Base-by-base conservation (phyloP, 2,797 vertebrate genomes). In the Hippocampus kuda region DNA sequence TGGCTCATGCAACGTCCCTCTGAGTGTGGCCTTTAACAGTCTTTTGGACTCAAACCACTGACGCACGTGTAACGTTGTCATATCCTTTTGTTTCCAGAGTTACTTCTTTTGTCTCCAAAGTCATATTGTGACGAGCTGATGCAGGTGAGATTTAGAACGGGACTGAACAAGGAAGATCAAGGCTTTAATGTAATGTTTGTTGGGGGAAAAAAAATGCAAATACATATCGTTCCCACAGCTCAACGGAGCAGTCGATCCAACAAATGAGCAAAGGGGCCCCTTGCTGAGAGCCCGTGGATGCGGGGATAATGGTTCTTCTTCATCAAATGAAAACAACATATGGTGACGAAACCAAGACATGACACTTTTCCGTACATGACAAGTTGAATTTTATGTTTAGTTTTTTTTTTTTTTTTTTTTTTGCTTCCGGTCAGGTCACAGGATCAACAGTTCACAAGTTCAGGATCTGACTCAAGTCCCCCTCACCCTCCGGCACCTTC, bases 211-310 rank as follows among this genome's bases (percentile, higher is more conserved):
- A 30, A 30, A 30, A 20, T 13, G 44, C n/a, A 16, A 16, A 67
- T n/a, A 9, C 9, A 5, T 13, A 30, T 22, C 3, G 30, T 56
- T 63, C 11, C 66, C 30, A 56, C 75, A 90, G 88, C 70, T 88
- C 4, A 76, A 82, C 22, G 75, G 48, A 67, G 80, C 75, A 0
- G 0, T 74, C 48, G 68, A 77, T 30, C 42, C 53, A 44, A 67
- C 12, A 1, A 78, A 41, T 11, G 10, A 12, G 13, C 77, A 70
- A 13, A 60, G 61, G 18, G 72, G 57, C 1, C 0, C 46, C 41
- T 3, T 75, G 26, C 70, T 88, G 70, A 85, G 73, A 90, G 87
- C 82, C 77, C 87, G 88, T 77, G 91, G 72, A 69, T 89, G 87
- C 87, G 84, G 66, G 27, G 85, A 74, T 71, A 85, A 68, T 68